A percentile compares a stretch with the other conserved stretches of the same genome.
phyloP scores from a whole-genome alignment of 2,797 vertebrate species.

The Typhlichthys eigenmanni region DNA sequence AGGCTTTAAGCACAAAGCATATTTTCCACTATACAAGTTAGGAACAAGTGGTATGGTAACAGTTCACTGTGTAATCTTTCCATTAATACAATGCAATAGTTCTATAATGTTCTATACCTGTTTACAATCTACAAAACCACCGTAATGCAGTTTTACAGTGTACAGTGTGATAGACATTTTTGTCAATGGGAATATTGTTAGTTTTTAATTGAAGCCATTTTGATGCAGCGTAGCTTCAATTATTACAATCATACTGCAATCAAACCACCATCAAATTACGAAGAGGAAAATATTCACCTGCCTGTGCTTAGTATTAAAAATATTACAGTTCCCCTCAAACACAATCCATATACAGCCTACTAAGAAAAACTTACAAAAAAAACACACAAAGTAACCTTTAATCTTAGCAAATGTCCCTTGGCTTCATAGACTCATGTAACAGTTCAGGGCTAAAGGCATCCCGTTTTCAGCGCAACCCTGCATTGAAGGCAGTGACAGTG shows the following conservation, averaged over 20 bases:
- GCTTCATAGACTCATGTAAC: constrained; percentile 7
- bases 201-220: constrained; percentile 43
- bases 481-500: background rate
- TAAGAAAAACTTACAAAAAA: background rate
- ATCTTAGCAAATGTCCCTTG: constrained; percentile 15
- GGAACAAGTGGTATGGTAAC: constrained; percentile 21
- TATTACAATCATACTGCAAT: background rate
- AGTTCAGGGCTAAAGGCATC: constrained; percentile 1
- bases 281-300: background rate
- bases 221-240: constrained; percentile 9
- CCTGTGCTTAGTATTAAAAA: background rate
- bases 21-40: too few species aligned
- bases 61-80: constrained; percentile 30
- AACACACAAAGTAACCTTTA: background rate
- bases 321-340: constrained; percentile 8
- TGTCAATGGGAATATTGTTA: constrained; percentile 6
- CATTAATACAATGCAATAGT: constrained; percentile 8
- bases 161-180: constrained; percentile 4
- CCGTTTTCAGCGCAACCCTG: constrained; percentile 2
- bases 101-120: constrained; percentile 19
- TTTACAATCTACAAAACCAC: constrained; percentile 32
- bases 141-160: constrained; percentile 19
- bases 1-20: too few species aligned
- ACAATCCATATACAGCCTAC: background rate
- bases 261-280: background rate